These are phyloP conservation scores for Phanerotoma sp. DNA, from an alignment of 2,888 invertebrate genomes.

Conservation along the genomic window DNA sequence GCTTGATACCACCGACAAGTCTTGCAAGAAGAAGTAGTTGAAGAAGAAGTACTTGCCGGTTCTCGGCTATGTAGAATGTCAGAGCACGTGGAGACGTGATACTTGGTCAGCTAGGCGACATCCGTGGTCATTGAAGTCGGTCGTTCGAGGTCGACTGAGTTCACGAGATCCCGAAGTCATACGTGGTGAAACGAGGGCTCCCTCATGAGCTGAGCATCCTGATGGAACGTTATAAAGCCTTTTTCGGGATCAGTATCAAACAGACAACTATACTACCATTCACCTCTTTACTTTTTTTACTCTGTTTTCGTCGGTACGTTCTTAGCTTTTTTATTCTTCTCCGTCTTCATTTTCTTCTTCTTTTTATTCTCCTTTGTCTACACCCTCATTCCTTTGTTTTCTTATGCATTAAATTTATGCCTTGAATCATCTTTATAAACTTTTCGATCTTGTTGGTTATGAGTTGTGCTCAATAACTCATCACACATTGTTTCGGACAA, in stretches of 20 bases:
- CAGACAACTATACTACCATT: too few relatives aligned
- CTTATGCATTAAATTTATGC: too few relatives aligned
- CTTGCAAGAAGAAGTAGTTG: background rate
- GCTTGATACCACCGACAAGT: constrained; percentile 12
- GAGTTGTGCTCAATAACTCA: too few relatives aligned
- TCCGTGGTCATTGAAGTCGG: constrained; percentile 52
- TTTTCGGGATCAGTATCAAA: constrained; percentile 24
- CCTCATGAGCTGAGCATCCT: constrained; percentile 24
- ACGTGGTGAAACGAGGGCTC: constrained; percentile 35
- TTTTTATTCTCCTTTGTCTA: too few relatives aligned
- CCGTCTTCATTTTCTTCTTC: too few relatives aligned
- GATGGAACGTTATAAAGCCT: constrained; percentile 29
- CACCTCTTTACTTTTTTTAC: too few relatives aligned
- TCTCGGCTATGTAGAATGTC: constrained; percentile 20
- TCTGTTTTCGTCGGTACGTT: too few relatives aligned
- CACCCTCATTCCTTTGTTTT: too few relatives aligned
- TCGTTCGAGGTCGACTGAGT: constrained; percentile 52
- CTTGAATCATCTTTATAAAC: too few relatives aligned
- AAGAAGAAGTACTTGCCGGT: constrained; percentile 2
- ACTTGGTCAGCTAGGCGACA: constrained; percentile 41
- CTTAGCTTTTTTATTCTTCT: too few relatives aligned
- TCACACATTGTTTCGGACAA: too few relatives aligned
- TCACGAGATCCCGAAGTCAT: constrained; percentile 37
- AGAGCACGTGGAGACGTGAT: constrained; percentile 36
- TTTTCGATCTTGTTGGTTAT: too few relatives aligned